Percentiles rank a stretch among this genome's conserved stretches.
These are phyloP conservation scores for Origma solitaria DNA, from an alignment of 2,113 vertebrate species.

Conservation along the genomic window DNA sequence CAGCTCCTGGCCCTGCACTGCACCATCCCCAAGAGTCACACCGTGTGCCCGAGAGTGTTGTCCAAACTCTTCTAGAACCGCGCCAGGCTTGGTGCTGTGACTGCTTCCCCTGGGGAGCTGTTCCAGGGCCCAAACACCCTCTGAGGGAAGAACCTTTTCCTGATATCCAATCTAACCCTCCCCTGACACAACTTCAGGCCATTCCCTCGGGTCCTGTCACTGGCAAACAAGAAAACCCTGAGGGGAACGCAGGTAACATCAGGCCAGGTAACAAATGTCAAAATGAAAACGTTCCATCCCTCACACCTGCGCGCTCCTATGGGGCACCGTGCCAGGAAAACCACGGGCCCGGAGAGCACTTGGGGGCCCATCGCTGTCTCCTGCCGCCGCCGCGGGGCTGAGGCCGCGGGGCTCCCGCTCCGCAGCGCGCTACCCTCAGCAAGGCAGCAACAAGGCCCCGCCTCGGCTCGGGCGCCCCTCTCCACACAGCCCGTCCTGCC, in stretches of 20 bases:
- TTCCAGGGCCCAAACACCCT: fast-evolving
- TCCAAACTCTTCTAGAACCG: fast-evolving
- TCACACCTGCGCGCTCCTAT: fast-evolving
- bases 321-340: fast-evolving
- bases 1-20: too few species aligned
- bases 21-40: too few species aligned
- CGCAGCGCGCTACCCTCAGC: fast-evolving
- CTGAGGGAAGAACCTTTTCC: neutral
- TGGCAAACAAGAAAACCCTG: neutral
- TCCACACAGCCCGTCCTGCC: neutral
- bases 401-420: fast-evolving
- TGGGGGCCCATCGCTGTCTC: fast-evolving
- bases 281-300: fast-evolving
- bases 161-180: fast-evolving
- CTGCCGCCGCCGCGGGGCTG: neutral
- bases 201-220: neutral
- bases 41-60: fast-evolving
- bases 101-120: neutral
- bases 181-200: neutral
- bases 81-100: neutral
- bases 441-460: neutral
- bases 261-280: neutral
- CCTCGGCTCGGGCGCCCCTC: neutral
- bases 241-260: neutral
- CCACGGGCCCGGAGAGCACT: fast-evolving